Conservation (phyloP, 1,140 invertebrate species). For the Drosophila navojoa region DNA sequence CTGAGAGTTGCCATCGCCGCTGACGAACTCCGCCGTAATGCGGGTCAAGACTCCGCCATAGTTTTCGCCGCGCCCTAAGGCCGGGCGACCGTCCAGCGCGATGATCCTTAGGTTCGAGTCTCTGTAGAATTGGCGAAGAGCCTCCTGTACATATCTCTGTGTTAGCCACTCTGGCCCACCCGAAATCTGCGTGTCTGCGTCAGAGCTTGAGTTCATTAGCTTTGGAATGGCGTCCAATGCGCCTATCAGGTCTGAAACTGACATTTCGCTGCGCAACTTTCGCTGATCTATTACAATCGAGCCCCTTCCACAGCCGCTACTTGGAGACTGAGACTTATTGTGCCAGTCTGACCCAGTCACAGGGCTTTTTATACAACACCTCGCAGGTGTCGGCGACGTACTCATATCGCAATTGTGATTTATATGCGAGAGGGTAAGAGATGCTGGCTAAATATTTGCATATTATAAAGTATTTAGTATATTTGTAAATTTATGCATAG, state of each 20-base stretch:
- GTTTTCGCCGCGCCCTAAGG: slow-evolving; percentile 78
- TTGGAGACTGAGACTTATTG: slow-evolving; percentile 7
- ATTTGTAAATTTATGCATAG: neutral
- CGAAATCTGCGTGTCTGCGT: slow-evolving; percentile 11
- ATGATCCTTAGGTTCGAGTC: slow-evolving; percentile 58
- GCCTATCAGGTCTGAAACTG: slow-evolving; percentile 65
- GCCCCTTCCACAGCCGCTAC: slow-evolving; percentile 1
- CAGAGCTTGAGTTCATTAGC: neutral
- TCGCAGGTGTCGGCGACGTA: slow-evolving; percentile 23
- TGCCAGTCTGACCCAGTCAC: neutral
- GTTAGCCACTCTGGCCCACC: slow-evolving; percentile 72
- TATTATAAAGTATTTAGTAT: slow-evolving; percentile 12
- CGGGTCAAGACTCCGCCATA: slow-evolving; percentile 74
- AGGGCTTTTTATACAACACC: slow-evolving; percentile 52
- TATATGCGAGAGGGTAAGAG: slow-evolving; percentile 25
- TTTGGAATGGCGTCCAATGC: slow-evolving; percentile 61
- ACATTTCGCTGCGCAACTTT: slow-evolving; percentile 46
- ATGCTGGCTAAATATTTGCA: slow-evolving; percentile 25
- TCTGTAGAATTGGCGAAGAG: slow-evolving; percentile 53
- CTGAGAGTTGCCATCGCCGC: slow-evolving; percentile 34
- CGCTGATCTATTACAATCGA: slow-evolving; percentile 25
- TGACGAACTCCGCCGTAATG: slow-evolving; percentile 51
- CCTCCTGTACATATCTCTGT: slow-evolving; percentile 57
- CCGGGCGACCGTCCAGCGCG: slow-evolving; percentile 57
- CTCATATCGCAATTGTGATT: slow-evolving; percentile 49